Base-by-base conservation (phyloP, 2,888 invertebrate species). In the Pachydiplax longipennis region DNA sequence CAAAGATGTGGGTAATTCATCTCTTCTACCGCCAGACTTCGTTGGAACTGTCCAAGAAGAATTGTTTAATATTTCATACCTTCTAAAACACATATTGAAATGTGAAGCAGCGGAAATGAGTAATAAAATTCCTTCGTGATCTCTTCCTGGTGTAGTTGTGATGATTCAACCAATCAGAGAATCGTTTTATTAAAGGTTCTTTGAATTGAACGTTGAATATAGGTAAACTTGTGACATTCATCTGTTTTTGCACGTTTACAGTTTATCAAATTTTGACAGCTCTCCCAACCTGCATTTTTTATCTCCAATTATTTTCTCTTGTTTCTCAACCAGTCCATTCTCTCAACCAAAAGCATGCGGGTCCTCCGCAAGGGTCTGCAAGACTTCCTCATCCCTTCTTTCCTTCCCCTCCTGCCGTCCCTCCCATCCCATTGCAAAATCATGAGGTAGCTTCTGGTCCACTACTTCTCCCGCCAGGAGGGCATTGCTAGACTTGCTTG, bases 371-470 rank as follows among this genome's bases (percentile, higher is more conserved):
- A 31, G 73, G 73, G 73, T 31, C 31, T 73, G 73, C 31, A 31
- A 31, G 73, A 73, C 73, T 48, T 48, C 48, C n/a, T 25, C n/a
- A 13, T n/a, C 82, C 82, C 82, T 40, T 44, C 87, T 15, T 31
- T n/a, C 80, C 31, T 80, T 31, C 18, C 31, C 25, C 80, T 15
- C 53, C 25, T 31, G 13, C 53, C 5, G 13, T 48, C 6, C 13
- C 65, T 12, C n/a, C n/a, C 87, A 12, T n/a, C 37, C 87, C 87
- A 61, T 87, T 87, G 87, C 61, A 65, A 37, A 61, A 87, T 65
- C 65, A 87, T 40, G 37, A 87, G 87, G 65, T 40, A 4, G 61
- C 87, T 83, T 83, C 83, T 58, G 83, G 35, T 83, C 58, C 87
- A 65, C 87, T 87, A 61, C 61, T 37, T n/a, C n/a, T 31, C 37